phyloP scores from a whole-genome alignment of 2,888 invertebrate genomes.

The Adela reaumurella region DNA sequence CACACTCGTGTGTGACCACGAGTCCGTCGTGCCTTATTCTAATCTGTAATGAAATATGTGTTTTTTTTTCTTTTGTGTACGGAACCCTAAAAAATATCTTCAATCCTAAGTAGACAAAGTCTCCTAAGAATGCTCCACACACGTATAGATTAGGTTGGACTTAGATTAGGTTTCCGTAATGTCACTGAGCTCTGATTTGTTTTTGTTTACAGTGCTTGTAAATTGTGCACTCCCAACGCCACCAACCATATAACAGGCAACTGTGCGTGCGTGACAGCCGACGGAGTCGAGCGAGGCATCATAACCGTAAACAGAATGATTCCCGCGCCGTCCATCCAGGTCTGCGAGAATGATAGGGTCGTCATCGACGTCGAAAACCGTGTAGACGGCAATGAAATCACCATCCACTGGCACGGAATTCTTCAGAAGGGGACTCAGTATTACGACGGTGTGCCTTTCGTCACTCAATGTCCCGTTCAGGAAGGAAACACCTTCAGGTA shows the following conservation, averaged over 20 bases:
- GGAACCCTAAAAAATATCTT: no score
- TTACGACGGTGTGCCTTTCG: slow-evolving; percentile 90
- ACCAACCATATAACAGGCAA: slow-evolving; percentile 85
- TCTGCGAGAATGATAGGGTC: slow-evolving; percentile 88
- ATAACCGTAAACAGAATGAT: slow-evolving; percentile 89
- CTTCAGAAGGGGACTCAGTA: slow-evolving; percentile 84
- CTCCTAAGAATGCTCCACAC: no score
- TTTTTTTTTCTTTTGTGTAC: no score
- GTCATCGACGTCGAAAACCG: slow-evolving; percentile 88
- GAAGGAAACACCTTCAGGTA: slow-evolving; percentile 88
- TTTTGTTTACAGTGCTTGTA: slow-evolving; percentile 67
- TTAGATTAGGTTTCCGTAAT: no score
- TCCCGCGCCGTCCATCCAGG: slow-evolving; percentile 90
- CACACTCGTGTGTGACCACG: no score
- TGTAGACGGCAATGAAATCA: slow-evolving; percentile 87
- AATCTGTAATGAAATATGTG: no score
- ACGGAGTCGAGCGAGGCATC: slow-evolving; percentile 87
- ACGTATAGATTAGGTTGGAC: no score
- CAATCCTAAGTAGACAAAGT: no score
- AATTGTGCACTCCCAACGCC: slow-evolving; percentile 88
- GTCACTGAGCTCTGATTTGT: no score
- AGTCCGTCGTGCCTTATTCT: no score
- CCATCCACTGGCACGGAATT: slow-evolving; percentile 93
- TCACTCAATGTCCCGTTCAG: slow-evolving; percentile 88
- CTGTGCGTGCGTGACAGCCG: slow-evolving; percentile 86